These are phyloP conservation scores for Eucera pruinosa DNA, from an alignment of 2,888 invertebrate species.

Conservation along the genomic window DNA sequence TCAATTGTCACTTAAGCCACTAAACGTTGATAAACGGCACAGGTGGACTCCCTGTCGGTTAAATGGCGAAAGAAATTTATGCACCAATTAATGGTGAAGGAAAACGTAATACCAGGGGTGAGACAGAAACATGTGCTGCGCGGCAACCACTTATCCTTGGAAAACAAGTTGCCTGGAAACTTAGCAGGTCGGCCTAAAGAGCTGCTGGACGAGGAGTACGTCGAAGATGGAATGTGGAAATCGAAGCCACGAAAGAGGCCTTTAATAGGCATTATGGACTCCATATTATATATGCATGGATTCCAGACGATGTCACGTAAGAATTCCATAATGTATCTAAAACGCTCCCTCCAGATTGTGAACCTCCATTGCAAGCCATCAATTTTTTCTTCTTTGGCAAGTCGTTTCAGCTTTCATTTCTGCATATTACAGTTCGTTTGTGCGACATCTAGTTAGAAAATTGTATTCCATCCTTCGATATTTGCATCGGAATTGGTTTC, in stretches of 20 bases:
- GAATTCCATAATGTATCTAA: slow-evolving; percentile 15
- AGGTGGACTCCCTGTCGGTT: slow-evolving; percentile 32
- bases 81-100: slow-evolving; percentile 51
- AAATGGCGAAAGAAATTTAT: slow-evolving; percentile 58
- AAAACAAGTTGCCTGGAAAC: slow-evolving; percentile 55
- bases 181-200: slow-evolving; percentile 38
- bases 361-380: background rate
- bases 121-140: slow-evolving; percentile 50
- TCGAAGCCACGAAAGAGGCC: slow-evolving; percentile 60
- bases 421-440: background rate
- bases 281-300: slow-evolving; percentile 54
- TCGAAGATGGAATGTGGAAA: slow-evolving; percentile 62
- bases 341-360: background rate
- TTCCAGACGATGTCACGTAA: slow-evolving; percentile 32
- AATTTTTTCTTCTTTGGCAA: background rate
- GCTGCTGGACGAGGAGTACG: slow-evolving; percentile 35
- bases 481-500: no score
- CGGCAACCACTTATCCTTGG: slow-evolving; percentile 9
- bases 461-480: no score
- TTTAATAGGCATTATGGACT: slow-evolving; percentile 50
- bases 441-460: no score
- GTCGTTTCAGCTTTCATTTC: background rate
- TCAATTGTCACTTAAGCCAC: slow-evolving; percentile 3
- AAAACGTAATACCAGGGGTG: slow-evolving; percentile 51
- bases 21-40: slow-evolving; percentile 11